Evolutionary conservation across 2,113 vertebrate genomes (phyloP).

Genomic region (Amphiprion ocellaris): DNA sequence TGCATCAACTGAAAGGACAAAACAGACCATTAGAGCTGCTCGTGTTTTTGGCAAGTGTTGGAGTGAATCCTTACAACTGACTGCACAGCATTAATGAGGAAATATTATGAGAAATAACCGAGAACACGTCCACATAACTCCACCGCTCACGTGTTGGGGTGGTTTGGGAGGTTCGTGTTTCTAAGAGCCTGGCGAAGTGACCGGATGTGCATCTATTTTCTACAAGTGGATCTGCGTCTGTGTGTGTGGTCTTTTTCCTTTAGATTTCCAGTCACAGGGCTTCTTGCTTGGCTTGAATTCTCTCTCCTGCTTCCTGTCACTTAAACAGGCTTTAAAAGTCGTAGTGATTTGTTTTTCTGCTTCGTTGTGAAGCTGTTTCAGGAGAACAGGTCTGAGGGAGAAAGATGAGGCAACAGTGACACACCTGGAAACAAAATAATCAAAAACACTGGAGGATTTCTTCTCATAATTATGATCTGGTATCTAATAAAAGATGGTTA

Average conservation of each 20-base stretch:
- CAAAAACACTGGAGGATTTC: too few relatives aligned
- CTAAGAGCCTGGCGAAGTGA: not conserved
- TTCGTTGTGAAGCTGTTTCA: not conserved
- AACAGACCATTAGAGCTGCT: slow-evolving; percentile 31
- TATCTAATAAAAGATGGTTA: too few relatives aligned
- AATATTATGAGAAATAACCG: not conserved
- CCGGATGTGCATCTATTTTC: not conserved
- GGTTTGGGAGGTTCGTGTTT: not conserved
- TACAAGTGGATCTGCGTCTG: not conserved
- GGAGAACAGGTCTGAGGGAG: too few relatives aligned
- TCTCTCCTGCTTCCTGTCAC: slow-evolving; percentile 7
- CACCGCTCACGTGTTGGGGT: not conserved
- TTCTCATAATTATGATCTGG: too few relatives aligned
- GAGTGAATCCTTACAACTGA: slow-evolving; percentile 22
- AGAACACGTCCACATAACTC: not conserved
- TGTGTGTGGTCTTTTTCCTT: not conserved
- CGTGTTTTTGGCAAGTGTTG: slow-evolving; percentile 29
- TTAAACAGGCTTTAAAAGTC: not conserved
- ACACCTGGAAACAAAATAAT: too few relatives aligned
- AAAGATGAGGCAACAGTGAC: too few relatives aligned
- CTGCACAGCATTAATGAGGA: slow-evolving; percentile 53
- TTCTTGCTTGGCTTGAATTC: slow-evolving; percentile 7
- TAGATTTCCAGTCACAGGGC: not conserved
- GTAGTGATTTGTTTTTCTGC: slow-evolving; percentile 1
- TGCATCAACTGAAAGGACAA: slow-evolving; percentile 21